Evolutionary conservation across 2,797 vertebrate species (phyloP), one percentile per base, ranked within the genome.

Genomic region (Etheostoma perlongum): DNA sequence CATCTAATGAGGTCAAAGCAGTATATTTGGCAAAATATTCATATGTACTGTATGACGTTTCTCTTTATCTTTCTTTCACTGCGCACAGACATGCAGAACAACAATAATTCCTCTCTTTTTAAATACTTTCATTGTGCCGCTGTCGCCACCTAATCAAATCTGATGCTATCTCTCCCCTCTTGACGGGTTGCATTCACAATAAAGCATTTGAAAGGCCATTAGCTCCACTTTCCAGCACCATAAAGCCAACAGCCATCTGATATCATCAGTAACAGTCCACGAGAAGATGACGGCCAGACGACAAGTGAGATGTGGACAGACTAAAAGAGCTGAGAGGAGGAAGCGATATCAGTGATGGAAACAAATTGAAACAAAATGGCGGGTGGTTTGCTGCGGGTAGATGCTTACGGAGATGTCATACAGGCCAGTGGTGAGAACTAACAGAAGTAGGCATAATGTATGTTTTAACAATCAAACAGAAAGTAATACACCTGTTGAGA

Each of bases 281-380:
- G 36, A 72, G 88, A 87, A 91, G 85, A 91, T 93, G 91, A 91
- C 53, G 67, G 83, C 88, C 79, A 87, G 86, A 85, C 73, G 81
- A 90, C 87, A 91, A 92, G 88, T 55, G 72, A 83, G 85, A 89
- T 90, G 88, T 76, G 80, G 78, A 85, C 74, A 48, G 79, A 82
- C 79, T 74, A 54, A 86, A 85, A 67, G 72, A 79, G 84, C 81
- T 78, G 83, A 88, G 77, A 79, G 77, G 62, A 86, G 71, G 61
- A 82, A 81, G 72, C 76, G 83, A 91, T 89, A 84, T 81, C 59
- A 1, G 57, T 59, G 85, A 90, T 88, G 76, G 79, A 83, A 87
- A 87, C 89, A 91, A 89, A 92, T 88, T 90, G 84, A 87, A 92
- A 92, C 82, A 91, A 94, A 92, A 94, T 92, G 87, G 84, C 66